phyloP scores from a whole-genome alignment of 2,797 vertebrate genomes.

The Sorex maritimensis region DNA sequence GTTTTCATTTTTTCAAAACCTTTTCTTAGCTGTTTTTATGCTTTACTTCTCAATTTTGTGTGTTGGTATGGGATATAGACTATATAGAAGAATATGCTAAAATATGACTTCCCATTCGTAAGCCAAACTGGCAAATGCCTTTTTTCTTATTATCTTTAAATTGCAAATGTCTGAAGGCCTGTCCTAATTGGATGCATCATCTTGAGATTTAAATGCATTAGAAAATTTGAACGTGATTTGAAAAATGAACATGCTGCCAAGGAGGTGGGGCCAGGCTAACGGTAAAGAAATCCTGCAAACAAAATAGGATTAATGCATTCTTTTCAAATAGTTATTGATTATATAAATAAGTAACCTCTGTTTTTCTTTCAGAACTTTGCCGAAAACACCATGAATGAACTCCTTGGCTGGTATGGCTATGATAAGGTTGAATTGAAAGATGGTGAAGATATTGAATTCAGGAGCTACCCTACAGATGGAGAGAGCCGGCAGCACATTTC shows the following conservation, averaged over 20 bases:
- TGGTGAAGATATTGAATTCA: slow-evolving; percentile 98
- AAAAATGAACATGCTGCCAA: slow-evolving; percentile 86
- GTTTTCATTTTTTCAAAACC: slow-evolving; percentile 81
- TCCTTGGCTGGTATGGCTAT: slow-evolving; percentile 99
- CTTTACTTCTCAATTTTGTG: slow-evolving; percentile 86
- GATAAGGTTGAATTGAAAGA: slow-evolving; percentile 99
- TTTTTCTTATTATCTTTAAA: slow-evolving; percentile 89
- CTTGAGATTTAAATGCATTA: slow-evolving; percentile 89
- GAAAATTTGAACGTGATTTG: slow-evolving; percentile 88
- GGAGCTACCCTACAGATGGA: slow-evolving; percentile 95
- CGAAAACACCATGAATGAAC: slow-evolving; percentile 99
- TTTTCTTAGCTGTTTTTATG: slow-evolving; percentile 83
- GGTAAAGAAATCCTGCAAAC: slow-evolving; percentile 84
- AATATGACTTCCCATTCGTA: slow-evolving; percentile 85
- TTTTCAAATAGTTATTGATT: slow-evolving; percentile 91
- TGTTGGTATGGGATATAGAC: slow-evolving; percentile 78
- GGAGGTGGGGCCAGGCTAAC: slow-evolving; percentile 84
- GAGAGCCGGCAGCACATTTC: slow-evolving; percentile 98
- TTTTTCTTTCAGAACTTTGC: slow-evolving; percentile 97
- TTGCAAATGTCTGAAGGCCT: slow-evolving; percentile 86
- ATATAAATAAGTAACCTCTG: slow-evolving; percentile 90
- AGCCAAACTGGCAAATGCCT: slow-evolving; percentile 87
- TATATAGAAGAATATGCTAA: slow-evolving; percentile 85
- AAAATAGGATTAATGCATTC: slow-evolving; percentile 88
- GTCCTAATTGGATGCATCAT: slow-evolving; percentile 88